Evolutionary conservation across 2,113 vertebrate genomes (phyloP).

Genomic region (Hippolais icterina): DNA sequence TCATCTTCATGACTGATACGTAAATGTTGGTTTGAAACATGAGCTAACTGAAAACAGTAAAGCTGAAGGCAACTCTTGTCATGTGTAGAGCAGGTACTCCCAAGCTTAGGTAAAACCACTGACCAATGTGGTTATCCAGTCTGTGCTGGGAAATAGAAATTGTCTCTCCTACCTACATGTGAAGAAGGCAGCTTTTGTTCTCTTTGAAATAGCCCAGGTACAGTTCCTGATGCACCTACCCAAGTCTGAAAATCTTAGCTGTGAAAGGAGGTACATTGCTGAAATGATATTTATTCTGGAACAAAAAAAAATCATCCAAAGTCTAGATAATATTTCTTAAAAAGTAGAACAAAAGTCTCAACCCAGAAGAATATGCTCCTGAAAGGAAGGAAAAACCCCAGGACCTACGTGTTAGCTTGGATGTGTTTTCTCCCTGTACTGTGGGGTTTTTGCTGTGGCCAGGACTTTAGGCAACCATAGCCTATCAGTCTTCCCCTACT

Average conservation of each 20-base stretch:
- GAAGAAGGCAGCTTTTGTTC: not conserved
- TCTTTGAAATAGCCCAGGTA: not conserved
- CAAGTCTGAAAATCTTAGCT: not conserved
- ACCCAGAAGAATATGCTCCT: not conserved
- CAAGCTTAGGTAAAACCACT: not conserved
- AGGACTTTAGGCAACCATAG: not conserved
- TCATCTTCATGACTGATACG: not conserved
- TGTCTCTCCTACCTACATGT: not conserved
- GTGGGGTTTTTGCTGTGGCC: not conserved
- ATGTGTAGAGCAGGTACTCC: not conserved
- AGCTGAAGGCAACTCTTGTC: not conserved
- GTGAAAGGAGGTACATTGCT: not conserved
- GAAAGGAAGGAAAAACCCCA: not conserved
- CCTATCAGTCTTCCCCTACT: not conserved
- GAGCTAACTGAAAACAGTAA: not conserved
- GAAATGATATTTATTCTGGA: not conserved
- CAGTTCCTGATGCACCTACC: not conserved
- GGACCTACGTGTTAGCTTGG: not conserved
- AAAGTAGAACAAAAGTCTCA: not conserved
- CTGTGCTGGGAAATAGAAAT: not conserved
- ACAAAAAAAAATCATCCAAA: not conserved
- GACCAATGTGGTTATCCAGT: not conserved
- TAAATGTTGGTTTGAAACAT: not conserved
- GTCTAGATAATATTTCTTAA: not conserved
- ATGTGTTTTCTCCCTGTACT: not conserved